Evolutionary conservation across 2,888 invertebrate genomes (phyloP).

Genomic region (Chouioia cunea): DNA sequence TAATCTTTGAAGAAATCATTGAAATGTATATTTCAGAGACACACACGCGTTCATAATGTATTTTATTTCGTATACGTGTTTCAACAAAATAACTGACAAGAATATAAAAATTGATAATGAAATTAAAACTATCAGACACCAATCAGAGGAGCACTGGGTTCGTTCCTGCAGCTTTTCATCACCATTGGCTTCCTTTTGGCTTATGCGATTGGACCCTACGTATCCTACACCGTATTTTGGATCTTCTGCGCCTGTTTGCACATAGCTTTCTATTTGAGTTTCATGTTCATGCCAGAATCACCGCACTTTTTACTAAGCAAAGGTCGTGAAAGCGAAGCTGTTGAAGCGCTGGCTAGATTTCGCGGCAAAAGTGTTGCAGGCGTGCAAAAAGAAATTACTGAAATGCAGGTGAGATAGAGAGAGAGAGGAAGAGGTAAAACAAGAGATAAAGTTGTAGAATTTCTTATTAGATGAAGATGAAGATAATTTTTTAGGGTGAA

Average conservation of each 20-base stretch:
- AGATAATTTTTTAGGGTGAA: conserved; percentile 54
- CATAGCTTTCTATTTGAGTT: conserved; percentile 73
- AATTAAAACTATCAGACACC: conserved; percentile 71
- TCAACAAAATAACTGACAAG: too few relatives aligned
- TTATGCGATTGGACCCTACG: conserved; percentile 80
- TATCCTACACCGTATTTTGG: conserved; percentile 76
- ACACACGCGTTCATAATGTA: too few relatives aligned
- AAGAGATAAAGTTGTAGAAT: too few relatives aligned
- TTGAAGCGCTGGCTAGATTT: conserved; percentile 53
- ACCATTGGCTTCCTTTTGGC: conserved; percentile 77
- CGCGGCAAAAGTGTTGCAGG: background rate
- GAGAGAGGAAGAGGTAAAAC: too few relatives aligned
- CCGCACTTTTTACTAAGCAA: conserved; percentile 79
- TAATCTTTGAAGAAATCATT: too few relatives aligned
- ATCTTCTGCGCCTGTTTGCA: conserved; percentile 77
- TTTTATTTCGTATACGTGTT: too few relatives aligned
- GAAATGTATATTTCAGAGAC: too few relatives aligned
- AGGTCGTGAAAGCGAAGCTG: conserved; percentile 74
- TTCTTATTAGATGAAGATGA: too few relatives aligned
- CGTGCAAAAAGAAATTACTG: background rate
- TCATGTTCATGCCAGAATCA: conserved; percentile 85
- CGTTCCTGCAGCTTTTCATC: conserved; percentile 83
- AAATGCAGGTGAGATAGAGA: conserved; percentile 1
- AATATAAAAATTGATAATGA: too few relatives aligned
- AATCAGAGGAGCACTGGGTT: conserved; percentile 84